Base-by-base conservation (phyloP, 2,888 invertebrate genomes). In the Hydraecia micacea region DNA sequence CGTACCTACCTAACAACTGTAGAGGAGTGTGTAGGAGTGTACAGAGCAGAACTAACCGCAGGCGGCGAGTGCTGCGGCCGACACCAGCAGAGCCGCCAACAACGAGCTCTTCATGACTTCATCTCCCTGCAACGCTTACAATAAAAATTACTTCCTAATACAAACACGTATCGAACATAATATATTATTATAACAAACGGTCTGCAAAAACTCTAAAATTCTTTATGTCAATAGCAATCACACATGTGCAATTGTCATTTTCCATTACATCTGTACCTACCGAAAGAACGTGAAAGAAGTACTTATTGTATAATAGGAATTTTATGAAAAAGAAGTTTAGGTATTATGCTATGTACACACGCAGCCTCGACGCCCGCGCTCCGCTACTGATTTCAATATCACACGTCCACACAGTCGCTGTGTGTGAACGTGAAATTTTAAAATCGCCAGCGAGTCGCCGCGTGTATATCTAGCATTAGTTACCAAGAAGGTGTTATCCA, bases 81-180 rank as follows among this genome's bases (percentile, higher is more conserved):
- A 80, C 69, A 80, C 60, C 52, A 88, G 69, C 71, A 87, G 73
- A 63, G 85, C 86, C 79, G 73, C 82, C 46, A 80, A 42, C 79
- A 63, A 55, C 76, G 79, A 86, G 79, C 84, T 74, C 86, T 75
- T 86, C 91, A 89, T 88, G 72, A 78, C 87, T 78, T 83, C 77
- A 73, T 71, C 74, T 79, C 62, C 36, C 70, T 80, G 74, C 66
- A 60, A 66, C 52, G 66, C 60, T 55, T 55, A 18, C 13, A 36
- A 85, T 74, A 52, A 63, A 76, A 85, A 85, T 42, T 32, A 69
- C 58, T 76, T 71, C 42, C 36, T 68, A 68, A 72, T 73, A 68
- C 42, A 73, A 76, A 65, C 75, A 70, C 68, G 32, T 77, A 5
- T 60, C 4, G 7, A 65, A 74, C 73, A 69, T 78, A n/a, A n/a